Percentiles rank a stretch among this genome's conserved stretches.
Evolutionary conservation across 2,888 invertebrate species (phyloP).

Genomic region (Aphidoletes aphidimyza): DNA sequence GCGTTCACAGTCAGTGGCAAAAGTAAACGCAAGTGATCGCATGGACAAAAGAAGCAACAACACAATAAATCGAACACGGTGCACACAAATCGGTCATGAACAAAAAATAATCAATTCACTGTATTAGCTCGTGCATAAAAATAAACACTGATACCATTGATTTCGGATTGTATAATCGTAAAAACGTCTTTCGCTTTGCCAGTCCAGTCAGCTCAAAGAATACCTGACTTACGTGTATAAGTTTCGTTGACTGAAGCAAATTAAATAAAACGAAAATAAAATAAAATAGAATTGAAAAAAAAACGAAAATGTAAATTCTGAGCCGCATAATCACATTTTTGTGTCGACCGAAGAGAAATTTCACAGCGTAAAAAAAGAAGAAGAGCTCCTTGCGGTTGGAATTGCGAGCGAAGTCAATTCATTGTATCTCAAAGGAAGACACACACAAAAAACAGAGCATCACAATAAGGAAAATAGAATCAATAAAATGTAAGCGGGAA

Average conservation of each 20-base stretch:
- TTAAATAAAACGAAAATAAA: not conserved
- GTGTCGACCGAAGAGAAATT: constrained; percentile 9
- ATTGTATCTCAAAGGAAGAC: not conserved
- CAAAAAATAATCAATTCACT: constrained; percentile 50
- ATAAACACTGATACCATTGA: not conserved
- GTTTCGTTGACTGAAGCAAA: constrained; percentile 36
- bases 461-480: not conserved
- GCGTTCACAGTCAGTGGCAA: no score
- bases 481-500: constrained; percentile 15
- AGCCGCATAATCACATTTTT: constrained; percentile 40
- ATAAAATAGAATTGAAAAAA: not conserved
- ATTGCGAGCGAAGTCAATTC: constrained; percentile 28
- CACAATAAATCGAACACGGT: constrained; percentile 50
- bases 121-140: constrained; percentile 50
- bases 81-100: constrained; percentile 52
- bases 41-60: not conserved
- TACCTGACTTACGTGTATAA: not conserved
- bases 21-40: no score
- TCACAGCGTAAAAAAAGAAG: not conserved
- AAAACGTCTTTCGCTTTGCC: no score
- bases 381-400: not conserved
- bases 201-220: not conserved
- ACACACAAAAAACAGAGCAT: not conserved
- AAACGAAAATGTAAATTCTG: constrained; percentile 35
- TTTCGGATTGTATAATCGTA: constrained; percentile 30